Conservation (phyloP, 2,888 invertebrate species). For the Prenolepis imparis region DNA sequence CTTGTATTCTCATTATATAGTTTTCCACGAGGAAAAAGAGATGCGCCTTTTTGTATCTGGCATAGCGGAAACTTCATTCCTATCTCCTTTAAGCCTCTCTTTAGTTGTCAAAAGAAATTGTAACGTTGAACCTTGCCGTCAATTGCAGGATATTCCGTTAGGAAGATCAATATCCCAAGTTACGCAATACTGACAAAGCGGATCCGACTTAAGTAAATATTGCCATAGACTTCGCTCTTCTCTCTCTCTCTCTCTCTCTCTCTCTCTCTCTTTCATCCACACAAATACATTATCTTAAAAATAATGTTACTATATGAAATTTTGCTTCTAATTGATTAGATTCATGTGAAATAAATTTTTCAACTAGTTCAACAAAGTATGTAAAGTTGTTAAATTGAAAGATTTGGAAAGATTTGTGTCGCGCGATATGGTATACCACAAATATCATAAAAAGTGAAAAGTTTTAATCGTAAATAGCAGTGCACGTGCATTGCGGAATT, state of each 20-base stretch:
- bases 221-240: background rate
- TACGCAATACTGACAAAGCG: conserved; percentile 5
- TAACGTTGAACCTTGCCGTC: conserved; percentile 3
- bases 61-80: background rate
- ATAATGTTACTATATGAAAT: background rate
- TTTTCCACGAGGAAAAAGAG: conserved; percentile 29
- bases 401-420: background rate
- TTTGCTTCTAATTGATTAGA: background rate
- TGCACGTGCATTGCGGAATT: conserved; percentile 16
- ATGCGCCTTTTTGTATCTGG: background rate
- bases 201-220: conserved; percentile 1
- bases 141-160: conserved; percentile 5
- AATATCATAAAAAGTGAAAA: background rate
- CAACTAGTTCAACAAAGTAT: background rate
- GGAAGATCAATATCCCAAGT: conserved; percentile 9
- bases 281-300: background rate
- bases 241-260: background rate
- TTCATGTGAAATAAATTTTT: background rate
- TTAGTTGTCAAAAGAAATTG: conserved; percentile 22
- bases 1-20: conserved; percentile 59
- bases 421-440: background rate
- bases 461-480: background rate
- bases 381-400: background rate
- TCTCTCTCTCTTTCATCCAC: background rate
- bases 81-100: conserved; percentile 8